These are phyloP conservation scores for Mycetomoellerius zeteki DNA, from an alignment of 1,140 invertebrate genomes.

Conservation along the genomic window DNA sequence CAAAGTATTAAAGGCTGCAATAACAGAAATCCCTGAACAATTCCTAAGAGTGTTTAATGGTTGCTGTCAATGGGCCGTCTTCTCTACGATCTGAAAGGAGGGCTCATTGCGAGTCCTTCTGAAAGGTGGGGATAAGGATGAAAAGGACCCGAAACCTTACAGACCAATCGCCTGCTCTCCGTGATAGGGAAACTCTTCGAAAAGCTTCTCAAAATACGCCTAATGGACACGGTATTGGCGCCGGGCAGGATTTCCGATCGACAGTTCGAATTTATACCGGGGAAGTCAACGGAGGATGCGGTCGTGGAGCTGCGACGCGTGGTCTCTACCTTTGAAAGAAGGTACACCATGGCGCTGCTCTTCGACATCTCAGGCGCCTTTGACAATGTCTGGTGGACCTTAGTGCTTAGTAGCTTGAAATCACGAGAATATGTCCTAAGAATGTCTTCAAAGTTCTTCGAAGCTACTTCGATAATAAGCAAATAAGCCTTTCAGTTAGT, in stretches of 20 bases:
- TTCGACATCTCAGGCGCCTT: neutral
- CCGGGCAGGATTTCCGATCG: neutral
- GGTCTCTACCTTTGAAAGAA: fast-evolving
- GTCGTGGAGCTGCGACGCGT: neutral
- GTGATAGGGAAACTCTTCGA: neutral
- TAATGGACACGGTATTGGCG: fast-evolving
- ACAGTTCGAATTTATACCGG: neutral
- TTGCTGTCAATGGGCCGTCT: neutral
- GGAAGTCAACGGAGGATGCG: neutral
- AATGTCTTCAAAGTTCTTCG: no score
- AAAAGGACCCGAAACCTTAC: neutral
- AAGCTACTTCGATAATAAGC: no score
- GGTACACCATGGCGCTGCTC: neutral
- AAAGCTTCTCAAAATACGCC: neutral
- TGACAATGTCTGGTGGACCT: neutral
- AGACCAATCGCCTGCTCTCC: neutral
- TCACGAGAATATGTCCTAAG: no score
- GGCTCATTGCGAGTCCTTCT: neutral
- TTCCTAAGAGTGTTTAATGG: neutral
- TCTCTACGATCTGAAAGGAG: neutral
- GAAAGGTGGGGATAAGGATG: neutral
- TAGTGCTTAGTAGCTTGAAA: no score
- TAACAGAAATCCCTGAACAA: neutral
- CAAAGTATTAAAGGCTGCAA: fast-evolving
- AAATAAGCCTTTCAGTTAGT: no score